Evolutionary conservation across 2,888 invertebrate species (phyloP).

Genomic region (Agrochola circellaris): DNA sequence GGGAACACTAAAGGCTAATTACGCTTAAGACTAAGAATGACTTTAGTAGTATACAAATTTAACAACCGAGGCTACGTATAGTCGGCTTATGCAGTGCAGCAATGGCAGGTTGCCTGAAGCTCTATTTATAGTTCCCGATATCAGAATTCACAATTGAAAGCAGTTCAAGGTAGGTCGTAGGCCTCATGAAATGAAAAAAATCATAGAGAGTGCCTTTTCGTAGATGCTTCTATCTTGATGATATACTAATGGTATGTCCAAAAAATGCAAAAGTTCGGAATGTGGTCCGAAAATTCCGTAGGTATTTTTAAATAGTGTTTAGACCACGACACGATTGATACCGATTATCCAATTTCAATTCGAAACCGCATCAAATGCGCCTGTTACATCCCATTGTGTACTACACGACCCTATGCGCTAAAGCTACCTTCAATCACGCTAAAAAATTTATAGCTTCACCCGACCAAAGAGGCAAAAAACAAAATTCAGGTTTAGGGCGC

Average conservation of each 20-base stretch:
- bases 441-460: slow-evolving; percentile 13
- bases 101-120: slow-evolving; percentile 37
- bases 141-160: slow-evolving; percentile 36
- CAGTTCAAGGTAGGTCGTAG: slow-evolving; percentile 42
- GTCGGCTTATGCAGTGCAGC: not conserved
- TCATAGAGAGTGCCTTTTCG: not conserved
- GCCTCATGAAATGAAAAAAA: slow-evolving; percentile 6
- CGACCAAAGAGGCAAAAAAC: slow-evolving; percentile 11
- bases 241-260: not conserved
- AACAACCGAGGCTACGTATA: not conserved
- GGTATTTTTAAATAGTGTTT: not conserved
- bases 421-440: slow-evolving; percentile 2
- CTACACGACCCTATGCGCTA: not conserved
- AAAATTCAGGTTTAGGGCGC: slow-evolving; percentile 36
- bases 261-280: not conserved
- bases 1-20: no score
- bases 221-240: not conserved
- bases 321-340: not conserved
- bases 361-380: slow-evolving; percentile 19
- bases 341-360: slow-evolving; percentile 21
- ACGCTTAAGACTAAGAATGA: not conserved
- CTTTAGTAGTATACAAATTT: not conserved
- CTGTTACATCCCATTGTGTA: slow-evolving; percentile 3
- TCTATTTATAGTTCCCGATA: slow-evolving; percentile 34
- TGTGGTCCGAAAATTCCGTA: not conserved